Evolutionary conservation across 2,797 vertebrate genomes (phyloP).

Genomic region (Crax fasciolata): DNA sequence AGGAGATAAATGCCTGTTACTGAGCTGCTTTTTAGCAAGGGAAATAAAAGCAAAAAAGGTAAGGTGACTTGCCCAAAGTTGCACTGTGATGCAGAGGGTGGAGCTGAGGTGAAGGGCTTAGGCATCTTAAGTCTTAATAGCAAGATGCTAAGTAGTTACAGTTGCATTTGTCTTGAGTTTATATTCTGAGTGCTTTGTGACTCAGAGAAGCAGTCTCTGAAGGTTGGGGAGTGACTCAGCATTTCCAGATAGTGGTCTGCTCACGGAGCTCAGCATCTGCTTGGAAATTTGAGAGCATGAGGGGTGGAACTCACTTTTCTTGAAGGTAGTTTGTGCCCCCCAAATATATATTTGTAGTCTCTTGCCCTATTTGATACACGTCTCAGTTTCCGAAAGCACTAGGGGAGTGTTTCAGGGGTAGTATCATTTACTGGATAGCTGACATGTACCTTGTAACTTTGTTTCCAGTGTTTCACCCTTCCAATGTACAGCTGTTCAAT

Average conservation of each 20-base stretch:
- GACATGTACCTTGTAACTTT: background rate
- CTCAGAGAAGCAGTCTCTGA: slow-evolving; percentile 10
- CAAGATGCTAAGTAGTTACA: background rate
- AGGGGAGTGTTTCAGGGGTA: background rate
- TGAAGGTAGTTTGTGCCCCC: background rate
- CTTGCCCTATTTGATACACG: background rate
- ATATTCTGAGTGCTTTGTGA: background rate
- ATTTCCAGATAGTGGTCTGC: slow-evolving; percentile 40
- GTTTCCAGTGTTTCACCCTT: background rate
- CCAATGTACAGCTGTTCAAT: background rate
- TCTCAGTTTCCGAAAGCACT: background rate
- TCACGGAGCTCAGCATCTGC: background rate
- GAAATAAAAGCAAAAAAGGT: background rate
- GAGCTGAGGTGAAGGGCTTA: background rate
- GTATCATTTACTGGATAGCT: background rate
- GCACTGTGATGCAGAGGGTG: rapidly evolving
- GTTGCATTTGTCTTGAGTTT: slow-evolving; percentile 28
- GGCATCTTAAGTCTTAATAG: background rate
- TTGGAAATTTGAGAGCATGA: background rate
- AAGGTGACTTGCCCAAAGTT: background rate
- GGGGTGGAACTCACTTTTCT: rapidly evolving
- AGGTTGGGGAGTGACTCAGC: slow-evolving; percentile 66
- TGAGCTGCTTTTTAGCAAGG: background rate
- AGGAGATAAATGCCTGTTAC: background rate
- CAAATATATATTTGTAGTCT: background rate